Base-by-base conservation (phyloP, 2,797 vertebrate species). In the Fringilla coelebs region DNA sequence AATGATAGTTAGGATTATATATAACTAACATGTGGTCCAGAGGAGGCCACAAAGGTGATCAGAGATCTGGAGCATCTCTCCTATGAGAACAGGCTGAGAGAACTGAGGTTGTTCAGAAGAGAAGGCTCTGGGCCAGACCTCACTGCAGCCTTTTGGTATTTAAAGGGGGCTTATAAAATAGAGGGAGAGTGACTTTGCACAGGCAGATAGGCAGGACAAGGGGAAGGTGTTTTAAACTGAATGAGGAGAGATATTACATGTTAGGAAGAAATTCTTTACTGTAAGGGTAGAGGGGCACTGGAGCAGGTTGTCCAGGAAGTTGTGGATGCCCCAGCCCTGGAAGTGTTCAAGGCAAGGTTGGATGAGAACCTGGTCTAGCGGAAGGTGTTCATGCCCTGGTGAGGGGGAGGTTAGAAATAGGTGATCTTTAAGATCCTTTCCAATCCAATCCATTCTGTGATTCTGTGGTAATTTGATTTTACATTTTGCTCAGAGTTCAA, bases 321-420 rank as follows among this genome's bases (percentile, higher is more conserved):
- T 65, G 26, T 26, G 17, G 21, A 22, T 51, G 12, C 20, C 34
- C 34, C 40, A 70, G 24, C 13, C 20, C 48, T 61, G 48, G 5
- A 62, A 68, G 28, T n/a, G 46, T n/a, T 52, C 26, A 46, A 68
- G 46, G 19, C 0, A 0, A 62, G 34, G 65, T 0, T 70, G 40
- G 55, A 40, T 62, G 20, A 54, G 24, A 54, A 21, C 25, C 29
- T 61, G 40, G 9, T 46, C n/a, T 25, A 25, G 40, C 17, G 29
- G 24, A 20, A 76, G 11, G 9, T 76, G 24, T 31, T 68, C 20
- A 9, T 46, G 29, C 13, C 52, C 17, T 52, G 14, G 21, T 8
- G 8, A 4, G 1, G 12, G 6, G 4, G 2, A 10, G 7, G 2
- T 41, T 58, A 10, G 32, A 76, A 76, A 51, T 17, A 24, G 16